Base-by-base conservation (phyloP, 1,140 invertebrate species). In the Monochamus saltuarius region DNA sequence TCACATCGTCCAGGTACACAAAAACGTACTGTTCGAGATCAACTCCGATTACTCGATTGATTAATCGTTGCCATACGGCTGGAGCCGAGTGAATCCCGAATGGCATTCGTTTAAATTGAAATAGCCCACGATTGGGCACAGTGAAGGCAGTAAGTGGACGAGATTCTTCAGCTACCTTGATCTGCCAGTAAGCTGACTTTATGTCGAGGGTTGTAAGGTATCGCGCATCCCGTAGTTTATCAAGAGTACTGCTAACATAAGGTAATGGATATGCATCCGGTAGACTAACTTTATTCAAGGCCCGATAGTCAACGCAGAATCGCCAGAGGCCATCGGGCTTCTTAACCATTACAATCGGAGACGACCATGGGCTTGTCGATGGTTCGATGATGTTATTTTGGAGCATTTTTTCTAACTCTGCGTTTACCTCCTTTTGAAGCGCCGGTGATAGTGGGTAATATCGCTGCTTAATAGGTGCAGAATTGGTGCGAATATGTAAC, bases 331-430 rank as follows among this genome's bases (percentile, higher is more conserved):
- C 22, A 29, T 29, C 22, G 2, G 74, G 55, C 83, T 84, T 86
- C 8, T 61, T 66, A 1, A 80, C 75, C 3, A 81, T 16, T 0
- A 83, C 71, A 0, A 82, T 69, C 1, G 79, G 78, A 4, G 74
- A 76, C 10, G 67, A 59, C 72, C 76, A 82, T 13, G 73, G 67
- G 11, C 58, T 66, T 8, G 17, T 17, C 4, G 40, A 56, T 22
- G 39, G 54, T 53, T 46, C 42, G 2, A 17, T 4, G 7, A 78
- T 62, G 10, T 59, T 69, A 10, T 61, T 34, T 10, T 60, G 55
- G 1, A 76, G 43, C 71, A 75, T 70, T n/a, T 60, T n/a, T 4
- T 51, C 49, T 4, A 59, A 29, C 34, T 51, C 56, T 8, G 19
- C 4, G 29, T 59, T 52, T 10, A 51, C 56, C 16, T 51, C n/a